Evolutionary conservation across 2,888 invertebrate species (phyloP).

Genomic region (Drosophila recens): DNA sequence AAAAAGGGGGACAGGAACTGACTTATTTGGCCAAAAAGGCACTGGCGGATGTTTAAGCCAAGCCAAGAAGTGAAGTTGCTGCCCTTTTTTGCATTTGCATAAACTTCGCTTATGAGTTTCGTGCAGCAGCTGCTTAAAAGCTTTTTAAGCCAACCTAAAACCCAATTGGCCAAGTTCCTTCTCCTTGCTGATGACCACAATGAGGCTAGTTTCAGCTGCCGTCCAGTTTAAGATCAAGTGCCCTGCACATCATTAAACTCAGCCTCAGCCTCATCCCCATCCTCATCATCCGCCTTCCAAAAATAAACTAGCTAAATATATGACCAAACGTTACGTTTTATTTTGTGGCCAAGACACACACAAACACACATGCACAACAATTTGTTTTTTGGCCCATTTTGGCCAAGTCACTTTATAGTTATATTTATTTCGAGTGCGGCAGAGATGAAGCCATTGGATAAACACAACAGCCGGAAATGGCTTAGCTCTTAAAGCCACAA

Average conservation of each 20-base stretch:
- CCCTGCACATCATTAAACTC: constrained; percentile 41
- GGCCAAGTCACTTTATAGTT: constrained; percentile 60
- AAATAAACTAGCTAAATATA: constrained; percentile 53
- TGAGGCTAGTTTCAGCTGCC: constrained; percentile 20
- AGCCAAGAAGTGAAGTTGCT: background rate
- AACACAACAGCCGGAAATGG: constrained; percentile 20
- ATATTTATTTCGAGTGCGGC: constrained; percentile 47
- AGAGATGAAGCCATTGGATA: constrained; percentile 28
- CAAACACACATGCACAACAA: constrained; percentile 24
- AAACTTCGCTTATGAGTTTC: constrained; percentile 76
- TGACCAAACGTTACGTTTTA: constrained; percentile 39
- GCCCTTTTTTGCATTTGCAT: constrained; percentile 65
- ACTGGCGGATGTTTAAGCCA: constrained; percentile 16
- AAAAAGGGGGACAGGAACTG: constrained; percentile 44
- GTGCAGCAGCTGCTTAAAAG: constrained; percentile 70
- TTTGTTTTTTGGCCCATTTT: constrained; percentile 45
- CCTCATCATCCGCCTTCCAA: constrained; percentile 24
- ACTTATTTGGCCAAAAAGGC: constrained; percentile 60
- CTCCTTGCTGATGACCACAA: constrained; percentile 35
- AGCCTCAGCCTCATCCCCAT: background rate
- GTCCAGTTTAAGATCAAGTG: constrained; percentile 28
- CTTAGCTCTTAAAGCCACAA: constrained; percentile 36
- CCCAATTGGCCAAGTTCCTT: constrained; percentile 53
- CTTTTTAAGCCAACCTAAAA: constrained; percentile 58
- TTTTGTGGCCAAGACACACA: constrained; percentile 50